Evolutionary conservation across 2,888 invertebrate species (phyloP).

Genomic region (Psylliodes chrysocephalus): DNA sequence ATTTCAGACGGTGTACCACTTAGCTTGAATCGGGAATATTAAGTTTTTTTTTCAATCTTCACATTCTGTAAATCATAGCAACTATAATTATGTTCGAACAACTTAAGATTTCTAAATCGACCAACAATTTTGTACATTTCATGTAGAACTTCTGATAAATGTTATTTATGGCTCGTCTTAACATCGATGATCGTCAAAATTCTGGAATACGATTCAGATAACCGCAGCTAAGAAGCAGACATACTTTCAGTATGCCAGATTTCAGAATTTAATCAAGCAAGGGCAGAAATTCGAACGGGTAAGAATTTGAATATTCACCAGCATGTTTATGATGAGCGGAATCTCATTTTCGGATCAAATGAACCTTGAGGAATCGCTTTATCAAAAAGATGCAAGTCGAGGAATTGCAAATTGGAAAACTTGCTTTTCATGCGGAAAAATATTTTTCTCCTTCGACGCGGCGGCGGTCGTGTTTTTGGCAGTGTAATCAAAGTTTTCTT

Average conservation of each 20-base stretch:
- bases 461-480: background rate
- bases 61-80: too few species aligned
- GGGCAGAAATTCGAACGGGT: slow-evolving; percentile 21
- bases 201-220: background rate
- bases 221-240: background rate
- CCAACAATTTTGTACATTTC: too few species aligned
- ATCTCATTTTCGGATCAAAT: slow-evolving; percentile 15
- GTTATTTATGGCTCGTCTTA: too few species aligned
- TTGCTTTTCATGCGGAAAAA: background rate
- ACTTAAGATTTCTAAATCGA: too few species aligned
- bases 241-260: slow-evolving; percentile 14
- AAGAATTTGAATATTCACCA: slow-evolving; percentile 22
- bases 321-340: slow-evolving; percentile 21
- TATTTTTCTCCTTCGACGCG: background rate
- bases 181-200: too few species aligned
- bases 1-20: too few species aligned
- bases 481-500: slow-evolving; percentile 4
- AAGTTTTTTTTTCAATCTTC: too few species aligned
- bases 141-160: too few species aligned
- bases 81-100: too few species aligned
- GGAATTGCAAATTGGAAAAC: slow-evolving; percentile 6
- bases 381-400: slow-evolving; percentile 8
- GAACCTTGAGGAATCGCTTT: slow-evolving; percentile 1
- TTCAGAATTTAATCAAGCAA: slow-evolving; percentile 29
- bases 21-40: too few species aligned